phyloP scores from a whole-genome alignment of 2,797 vertebrate species.

The Urosaurus nigricauda region DNA sequence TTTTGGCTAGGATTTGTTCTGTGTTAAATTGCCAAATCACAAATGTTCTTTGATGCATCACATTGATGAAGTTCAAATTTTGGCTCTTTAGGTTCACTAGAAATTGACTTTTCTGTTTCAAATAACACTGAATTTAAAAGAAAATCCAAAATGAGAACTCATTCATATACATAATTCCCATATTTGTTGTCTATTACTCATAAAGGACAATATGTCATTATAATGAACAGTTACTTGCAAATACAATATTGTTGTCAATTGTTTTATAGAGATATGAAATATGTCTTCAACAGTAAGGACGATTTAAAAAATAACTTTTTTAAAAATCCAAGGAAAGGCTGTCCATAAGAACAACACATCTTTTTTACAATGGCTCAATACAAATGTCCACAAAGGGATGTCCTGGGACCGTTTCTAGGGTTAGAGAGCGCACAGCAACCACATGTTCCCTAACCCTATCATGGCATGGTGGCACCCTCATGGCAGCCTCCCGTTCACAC shows the following conservation, averaged over 20 bases:
- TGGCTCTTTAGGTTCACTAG: conserved; percentile 5
- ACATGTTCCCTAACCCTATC: too few species aligned
- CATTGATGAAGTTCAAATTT: conserved; percentile 37
- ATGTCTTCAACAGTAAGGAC: not conserved
- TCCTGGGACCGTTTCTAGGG: too few species aligned
- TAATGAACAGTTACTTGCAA: not conserved
- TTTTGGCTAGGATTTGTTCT: not conserved
- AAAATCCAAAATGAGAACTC: conserved; percentile 16
- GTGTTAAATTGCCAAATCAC: conserved; percentile 37
- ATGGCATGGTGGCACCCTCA: too few species aligned
- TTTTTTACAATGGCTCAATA: too few species aligned
- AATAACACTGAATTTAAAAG: not conserved
- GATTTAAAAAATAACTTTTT: not conserved
- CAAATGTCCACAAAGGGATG: too few species aligned
- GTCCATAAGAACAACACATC: not conserved
- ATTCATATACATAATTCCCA: not conserved
- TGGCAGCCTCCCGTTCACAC: too few species aligned
- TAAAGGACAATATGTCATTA: not conserved
- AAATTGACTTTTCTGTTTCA: conserved; percentile 1
- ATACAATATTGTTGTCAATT: not conserved
- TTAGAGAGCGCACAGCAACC: too few species aligned
- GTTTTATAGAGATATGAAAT: not conserved
- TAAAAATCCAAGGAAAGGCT: not conserved
- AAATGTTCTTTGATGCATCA: conserved; percentile 12
- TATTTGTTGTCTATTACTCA: not conserved